phyloP scores from a whole-genome alignment of 1,140 invertebrate species.

The Dysdera silvatica region DNA sequence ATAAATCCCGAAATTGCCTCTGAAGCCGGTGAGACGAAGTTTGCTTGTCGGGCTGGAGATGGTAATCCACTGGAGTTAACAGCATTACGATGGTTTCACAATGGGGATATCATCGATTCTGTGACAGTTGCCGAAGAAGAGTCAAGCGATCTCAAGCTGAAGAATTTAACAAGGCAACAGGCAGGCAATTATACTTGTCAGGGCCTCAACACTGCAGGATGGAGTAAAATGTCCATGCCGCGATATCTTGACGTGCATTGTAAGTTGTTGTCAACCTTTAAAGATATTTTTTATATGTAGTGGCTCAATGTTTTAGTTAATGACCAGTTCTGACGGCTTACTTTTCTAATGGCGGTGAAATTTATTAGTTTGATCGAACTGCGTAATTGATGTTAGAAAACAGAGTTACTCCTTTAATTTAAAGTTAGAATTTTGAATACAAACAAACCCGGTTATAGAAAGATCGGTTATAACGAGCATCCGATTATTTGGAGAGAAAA shows the following conservation, averaged over 20 bases:
- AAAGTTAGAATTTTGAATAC: too few relatives aligned
- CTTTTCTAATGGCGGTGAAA: too few relatives aligned
- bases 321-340: too few relatives aligned
- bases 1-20: slow-evolving; percentile 24
- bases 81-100: slow-evolving; percentile 31
- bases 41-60: slow-evolving; percentile 28
- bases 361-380: too few relatives aligned
- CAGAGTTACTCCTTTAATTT: too few relatives aligned
- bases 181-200: slow-evolving; percentile 33
- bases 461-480: too few relatives aligned
- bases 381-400: too few relatives aligned
- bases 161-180: slow-evolving; percentile 25
- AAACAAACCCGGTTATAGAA: too few relatives aligned
- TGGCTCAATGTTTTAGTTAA: neutral
- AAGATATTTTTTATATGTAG: neutral
- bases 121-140: slow-evolving; percentile 42
- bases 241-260: slow-evolving; percentile 30
- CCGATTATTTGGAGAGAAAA: too few relatives aligned
- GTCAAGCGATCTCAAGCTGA: slow-evolving; percentile 7
- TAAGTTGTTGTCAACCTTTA: slow-evolving; percentile 8
- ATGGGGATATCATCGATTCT: slow-evolving; percentile 23
- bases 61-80: slow-evolving; percentile 32
- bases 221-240: slow-evolving; percentile 16
- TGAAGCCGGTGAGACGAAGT: slow-evolving; percentile 10
- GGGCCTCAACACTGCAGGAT: slow-evolving; percentile 40